phyloP scores from a whole-genome alignment of 2,888 invertebrate genomes.

The Eristalis intricaria region DNA sequence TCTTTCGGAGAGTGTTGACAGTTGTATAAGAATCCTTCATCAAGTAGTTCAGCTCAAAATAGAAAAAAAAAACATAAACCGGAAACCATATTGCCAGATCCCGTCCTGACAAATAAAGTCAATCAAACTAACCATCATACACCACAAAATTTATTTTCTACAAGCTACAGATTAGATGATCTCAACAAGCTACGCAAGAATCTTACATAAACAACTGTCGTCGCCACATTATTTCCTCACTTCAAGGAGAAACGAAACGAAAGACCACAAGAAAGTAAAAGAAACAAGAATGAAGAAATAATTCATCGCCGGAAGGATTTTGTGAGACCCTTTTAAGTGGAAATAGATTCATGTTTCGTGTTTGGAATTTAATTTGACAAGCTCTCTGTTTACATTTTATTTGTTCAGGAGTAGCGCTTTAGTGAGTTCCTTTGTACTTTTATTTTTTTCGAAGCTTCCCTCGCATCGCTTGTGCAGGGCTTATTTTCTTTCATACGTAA shows the following conservation, averaged over 20 bases:
- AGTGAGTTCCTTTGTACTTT: slow-evolving; percentile 24
- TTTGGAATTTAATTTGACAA: slow-evolving; percentile 48
- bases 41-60: too few relatives aligned
- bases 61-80: too few relatives aligned
- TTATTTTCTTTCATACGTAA: slow-evolving; percentile 41
- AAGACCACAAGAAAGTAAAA: neutral
- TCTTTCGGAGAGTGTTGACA: too few relatives aligned
- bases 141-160: neutral
- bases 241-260: neutral
- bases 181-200: neutral
- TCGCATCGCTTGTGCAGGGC: slow-evolving; percentile 27
- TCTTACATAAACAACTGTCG: neutral
- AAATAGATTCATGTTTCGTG: slow-evolving; percentile 49
- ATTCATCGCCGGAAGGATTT: slow-evolving; percentile 46
- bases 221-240: neutral
- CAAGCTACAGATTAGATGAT: neutral
- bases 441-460: slow-evolving; percentile 11
- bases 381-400: slow-evolving; percentile 50
- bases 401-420: slow-evolving; percentile 27
- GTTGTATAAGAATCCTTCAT: too few relatives aligned
- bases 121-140: too few relatives aligned
- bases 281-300: neutral
- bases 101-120: too few relatives aligned
- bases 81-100: too few relatives aligned
- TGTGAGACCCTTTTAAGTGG: slow-evolving; percentile 44